A percentile compares a stretch with the other conserved stretches of the same genome.
These are phyloP conservation scores for Zophobas atratus DNA, from an alignment of 1,140 invertebrate genomes.

Conservation along the genomic window DNA sequence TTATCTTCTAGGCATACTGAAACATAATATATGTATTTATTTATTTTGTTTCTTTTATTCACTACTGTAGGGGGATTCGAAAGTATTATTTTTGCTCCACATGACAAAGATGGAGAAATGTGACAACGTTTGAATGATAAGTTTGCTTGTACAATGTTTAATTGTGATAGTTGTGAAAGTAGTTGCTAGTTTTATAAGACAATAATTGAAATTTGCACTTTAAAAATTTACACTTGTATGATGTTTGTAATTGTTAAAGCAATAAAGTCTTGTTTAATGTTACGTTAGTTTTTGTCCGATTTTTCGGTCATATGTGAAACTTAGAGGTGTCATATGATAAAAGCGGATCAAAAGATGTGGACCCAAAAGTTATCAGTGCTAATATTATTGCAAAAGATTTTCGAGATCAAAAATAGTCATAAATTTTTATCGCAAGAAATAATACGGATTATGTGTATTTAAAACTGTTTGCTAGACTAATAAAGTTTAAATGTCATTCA, in stretches of 20 bases:
- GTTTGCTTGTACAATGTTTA: conserved; percentile 18
- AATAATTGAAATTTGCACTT: conserved; percentile 34
- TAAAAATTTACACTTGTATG: conserved; percentile 28
- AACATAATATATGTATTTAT: conserved; percentile 34
- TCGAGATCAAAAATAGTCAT: no score
- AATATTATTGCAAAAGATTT: no score
- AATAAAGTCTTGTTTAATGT: conserved; percentile 39
- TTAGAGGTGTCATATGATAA: not conserved
- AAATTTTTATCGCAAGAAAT: no score
- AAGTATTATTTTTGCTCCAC: conserved; percentile 6
- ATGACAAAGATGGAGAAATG: conserved; percentile 9
- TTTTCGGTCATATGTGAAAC: not conserved
- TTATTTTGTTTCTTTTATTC: conserved; percentile 10
- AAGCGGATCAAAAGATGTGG: not conserved
- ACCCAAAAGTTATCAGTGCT: not conserved
- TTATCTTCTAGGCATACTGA: conserved; percentile 27
- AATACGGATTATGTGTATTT: no score
- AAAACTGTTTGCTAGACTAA: no score
- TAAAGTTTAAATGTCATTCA: no score
- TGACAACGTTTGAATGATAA: not conserved
- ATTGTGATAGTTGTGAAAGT: conserved; percentile 18
- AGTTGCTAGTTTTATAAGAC: conserved; percentile 36
- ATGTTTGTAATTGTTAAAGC: conserved; percentile 39
- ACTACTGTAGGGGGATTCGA: not conserved
- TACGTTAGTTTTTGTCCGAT: not conserved